Evolutionary conservation across 2,797 vertebrate genomes (phyloP).

Genomic region (Crypturellus tataupa): DNA sequence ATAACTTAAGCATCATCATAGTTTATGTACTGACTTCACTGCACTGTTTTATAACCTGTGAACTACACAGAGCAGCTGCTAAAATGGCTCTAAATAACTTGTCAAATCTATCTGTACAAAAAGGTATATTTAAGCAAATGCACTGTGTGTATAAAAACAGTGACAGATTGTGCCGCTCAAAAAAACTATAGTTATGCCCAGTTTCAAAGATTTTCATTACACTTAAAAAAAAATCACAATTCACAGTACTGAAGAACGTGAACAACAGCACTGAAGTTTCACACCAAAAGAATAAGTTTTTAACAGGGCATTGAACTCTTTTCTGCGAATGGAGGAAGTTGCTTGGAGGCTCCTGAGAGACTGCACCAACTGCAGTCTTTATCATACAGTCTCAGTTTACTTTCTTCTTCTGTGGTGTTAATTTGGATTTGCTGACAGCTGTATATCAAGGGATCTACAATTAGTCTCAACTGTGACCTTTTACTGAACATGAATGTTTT

Average conservation of each 20-base stretch:
- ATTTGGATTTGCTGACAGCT: neutral
- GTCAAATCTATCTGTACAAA: neutral
- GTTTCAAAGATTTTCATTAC: neutral
- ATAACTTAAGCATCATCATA: neutral
- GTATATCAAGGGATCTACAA: neutral
- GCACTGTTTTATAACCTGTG: neutral
- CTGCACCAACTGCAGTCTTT: neutral
- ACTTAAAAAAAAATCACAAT: neutral
- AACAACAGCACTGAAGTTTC: neutral
- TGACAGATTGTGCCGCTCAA: neutral
- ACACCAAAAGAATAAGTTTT: neutral
- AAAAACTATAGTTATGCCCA: neutral
- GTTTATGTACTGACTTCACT: neutral
- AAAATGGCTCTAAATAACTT: neutral
- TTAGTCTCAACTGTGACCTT: neutral
- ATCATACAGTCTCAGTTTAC: neutral
- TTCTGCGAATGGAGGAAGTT: neutral
- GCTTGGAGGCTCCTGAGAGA: neutral
- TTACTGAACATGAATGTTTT: neutral
- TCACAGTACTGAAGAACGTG: neutral
- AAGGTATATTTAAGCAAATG: neutral
- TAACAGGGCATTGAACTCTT: neutral
- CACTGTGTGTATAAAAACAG: neutral
- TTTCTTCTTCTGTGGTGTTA: neutral
- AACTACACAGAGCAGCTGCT: neutral